Conservation (phyloP, 2,113 vertebrate species). For the Xyliphius kryptos region DNA sequence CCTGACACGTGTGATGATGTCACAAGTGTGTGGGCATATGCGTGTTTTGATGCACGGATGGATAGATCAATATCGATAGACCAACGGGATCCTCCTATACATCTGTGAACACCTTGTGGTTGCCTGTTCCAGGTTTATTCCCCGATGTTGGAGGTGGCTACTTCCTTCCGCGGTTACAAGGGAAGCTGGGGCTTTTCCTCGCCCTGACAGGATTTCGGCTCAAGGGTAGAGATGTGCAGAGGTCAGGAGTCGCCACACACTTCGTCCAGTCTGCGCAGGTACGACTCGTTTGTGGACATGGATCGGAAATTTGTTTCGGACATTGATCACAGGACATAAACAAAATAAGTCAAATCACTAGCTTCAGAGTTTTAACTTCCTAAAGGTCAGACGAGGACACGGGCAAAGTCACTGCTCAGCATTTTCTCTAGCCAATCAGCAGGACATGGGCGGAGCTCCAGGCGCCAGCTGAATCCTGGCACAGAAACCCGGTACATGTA, state of each 20-base stretch:
- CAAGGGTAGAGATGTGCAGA: slow-evolving; percentile 83
- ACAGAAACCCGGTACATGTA: slow-evolving; percentile 9
- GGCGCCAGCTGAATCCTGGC: slow-evolving; percentile 21
- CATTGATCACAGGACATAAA: too few species aligned
- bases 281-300: not conserved
- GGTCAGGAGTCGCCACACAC: slow-evolving; percentile 85
- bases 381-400: slow-evolving; percentile 16
- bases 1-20: too few species aligned
- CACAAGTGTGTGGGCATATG: too few species aligned
- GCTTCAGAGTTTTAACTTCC: too few species aligned
- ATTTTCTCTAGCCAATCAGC: slow-evolving; percentile 9
- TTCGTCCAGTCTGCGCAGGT: slow-evolving; percentile 88
- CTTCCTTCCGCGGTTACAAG: slow-evolving; percentile 85
- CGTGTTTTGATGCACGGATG: too few species aligned
- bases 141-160: slow-evolving; percentile 94
- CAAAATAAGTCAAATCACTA: too few species aligned
- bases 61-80: too few species aligned
- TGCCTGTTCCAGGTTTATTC: slow-evolving; percentile 74
- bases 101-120: slow-evolving; percentile 4
- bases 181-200: slow-evolving; percentile 82
- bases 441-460: slow-evolving; percentile 22
- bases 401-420: slow-evolving; percentile 22
- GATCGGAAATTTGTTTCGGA: not conserved
- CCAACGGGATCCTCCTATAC: too few species aligned
- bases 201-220: slow-evolving; percentile 85